These are phyloP conservation scores for Zhuqinia jingwanae DNA, from an alignment of 2,888 invertebrate genomes.

Conservation along the genomic window DNA sequence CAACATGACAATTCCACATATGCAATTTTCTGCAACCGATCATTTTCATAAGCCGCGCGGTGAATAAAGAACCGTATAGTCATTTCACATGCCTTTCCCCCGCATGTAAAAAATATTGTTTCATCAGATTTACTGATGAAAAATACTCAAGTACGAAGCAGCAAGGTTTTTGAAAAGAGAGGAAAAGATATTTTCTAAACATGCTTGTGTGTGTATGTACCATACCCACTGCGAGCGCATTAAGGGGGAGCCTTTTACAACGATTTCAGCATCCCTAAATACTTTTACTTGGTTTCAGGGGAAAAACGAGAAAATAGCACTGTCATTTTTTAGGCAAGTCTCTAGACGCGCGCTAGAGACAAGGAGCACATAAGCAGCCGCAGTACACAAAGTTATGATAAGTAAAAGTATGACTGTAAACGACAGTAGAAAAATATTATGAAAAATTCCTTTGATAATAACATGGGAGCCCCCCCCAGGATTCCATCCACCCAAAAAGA, in stretches of 20 bases:
- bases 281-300: not conserved
- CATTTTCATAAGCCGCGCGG: slow-evolving; percentile 29
- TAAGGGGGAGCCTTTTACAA: not conserved
- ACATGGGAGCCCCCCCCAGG: not conserved
- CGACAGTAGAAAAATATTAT: slow-evolving; percentile 57
- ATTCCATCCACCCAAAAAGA: too few relatives aligned
- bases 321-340: slow-evolving; percentile 8
- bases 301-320: not conserved
- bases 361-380: not conserved
- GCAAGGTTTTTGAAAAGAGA: not conserved
- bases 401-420: slow-evolving; percentile 44
- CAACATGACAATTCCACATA: slow-evolving; percentile 49
- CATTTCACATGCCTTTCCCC: slow-evolving; percentile 22
- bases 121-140: slow-evolving; percentile 11
- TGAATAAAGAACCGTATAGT: not conserved
- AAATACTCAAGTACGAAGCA: not conserved
- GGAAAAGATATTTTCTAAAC: too few relatives aligned
- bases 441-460: slow-evolving; percentile 56
- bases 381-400: slow-evolving; percentile 13
- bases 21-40: slow-evolving; percentile 55
- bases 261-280: slow-evolving; percentile 3
- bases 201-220: too few relatives aligned
- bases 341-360: not conserved
- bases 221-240: too few relatives aligned
- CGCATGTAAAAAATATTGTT: slow-evolving; percentile 35